Evolutionary conservation across 2,113 vertebrate genomes (phyloP).

Genomic region (Lipotes vexillifer): DNA sequence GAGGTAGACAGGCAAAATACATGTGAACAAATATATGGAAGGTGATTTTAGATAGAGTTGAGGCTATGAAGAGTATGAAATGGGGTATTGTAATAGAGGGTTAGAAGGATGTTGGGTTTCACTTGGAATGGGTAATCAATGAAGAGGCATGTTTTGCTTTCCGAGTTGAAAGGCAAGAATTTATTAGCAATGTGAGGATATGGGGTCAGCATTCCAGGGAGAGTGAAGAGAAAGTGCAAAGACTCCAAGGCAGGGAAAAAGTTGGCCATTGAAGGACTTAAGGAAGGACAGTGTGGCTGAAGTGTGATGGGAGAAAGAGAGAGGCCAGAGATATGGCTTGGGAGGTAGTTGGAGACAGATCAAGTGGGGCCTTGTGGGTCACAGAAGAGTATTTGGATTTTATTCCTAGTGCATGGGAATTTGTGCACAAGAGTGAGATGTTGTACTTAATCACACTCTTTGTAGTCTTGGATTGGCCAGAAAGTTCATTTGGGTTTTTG

Average conservation of each 20-base stretch:
- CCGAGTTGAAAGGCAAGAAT: neutral
- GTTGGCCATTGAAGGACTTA: neutral
- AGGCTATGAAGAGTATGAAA: neutral
- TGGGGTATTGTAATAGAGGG: neutral
- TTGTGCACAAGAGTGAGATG: neutral
- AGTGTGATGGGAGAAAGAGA: neutral
- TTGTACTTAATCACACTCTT: neutral
- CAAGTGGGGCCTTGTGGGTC: neutral
- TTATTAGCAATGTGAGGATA: neutral
- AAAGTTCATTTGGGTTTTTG: too few relatives aligned
- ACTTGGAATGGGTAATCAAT: neutral
- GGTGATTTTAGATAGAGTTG: neutral
- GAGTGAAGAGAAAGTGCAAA: neutral
- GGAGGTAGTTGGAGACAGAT: neutral
- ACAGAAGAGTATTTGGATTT: neutral
- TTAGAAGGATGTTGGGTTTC: neutral
- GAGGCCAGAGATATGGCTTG: neutral
- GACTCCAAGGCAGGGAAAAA: neutral
- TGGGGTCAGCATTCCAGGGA: neutral
- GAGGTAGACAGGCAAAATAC: neutral
- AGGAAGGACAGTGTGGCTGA: neutral
- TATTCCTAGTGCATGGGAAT: neutral
- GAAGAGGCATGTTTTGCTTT: neutral
- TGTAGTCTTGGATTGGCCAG: neutral
- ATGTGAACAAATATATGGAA: neutral